Evolutionary conservation across 2,888 invertebrate genomes (phyloP).

Genomic region (Ferrisia virgata): DNA sequence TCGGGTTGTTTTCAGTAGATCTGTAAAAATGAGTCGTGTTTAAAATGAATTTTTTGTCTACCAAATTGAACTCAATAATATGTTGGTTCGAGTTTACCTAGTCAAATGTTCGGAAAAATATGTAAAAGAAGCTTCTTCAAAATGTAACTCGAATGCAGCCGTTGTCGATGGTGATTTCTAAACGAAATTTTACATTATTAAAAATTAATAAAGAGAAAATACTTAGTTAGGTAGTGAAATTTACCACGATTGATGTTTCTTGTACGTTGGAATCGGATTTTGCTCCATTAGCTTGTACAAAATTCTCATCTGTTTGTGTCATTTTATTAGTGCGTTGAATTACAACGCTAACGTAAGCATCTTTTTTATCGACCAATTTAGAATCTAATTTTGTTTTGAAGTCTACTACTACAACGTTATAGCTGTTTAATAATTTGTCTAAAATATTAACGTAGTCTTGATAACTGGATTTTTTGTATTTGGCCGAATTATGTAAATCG

Average conservation of each 20-base stretch:
- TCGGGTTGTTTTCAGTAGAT: slow-evolving; percentile 36
- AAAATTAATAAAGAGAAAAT: neutral
- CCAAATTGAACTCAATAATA: neutral
- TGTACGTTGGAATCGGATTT: neutral
- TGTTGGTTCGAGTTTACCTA: slow-evolving; percentile 16
- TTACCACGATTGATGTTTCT: neutral
- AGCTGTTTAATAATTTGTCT: slow-evolving; percentile 1
- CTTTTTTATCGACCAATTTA: neutral
- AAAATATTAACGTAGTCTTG: slow-evolving; percentile 12
- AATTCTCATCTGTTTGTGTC: slow-evolving; percentile 3
- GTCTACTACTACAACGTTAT: neutral
- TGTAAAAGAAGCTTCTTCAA: slow-evolving; percentile 11
- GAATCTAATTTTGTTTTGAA: neutral
- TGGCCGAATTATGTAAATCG: slow-evolving; percentile 7
- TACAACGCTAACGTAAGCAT: neutral
- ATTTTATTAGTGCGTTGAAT: neutral
- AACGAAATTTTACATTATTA: neutral
- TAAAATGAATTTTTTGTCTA: neutral
- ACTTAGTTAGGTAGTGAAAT: neutral
- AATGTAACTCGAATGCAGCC: slow-evolving; percentile 31
- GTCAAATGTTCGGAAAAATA: slow-evolving; percentile 36
- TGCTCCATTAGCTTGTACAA: neutral
- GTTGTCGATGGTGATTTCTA: neutral
- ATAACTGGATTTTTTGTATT: neutral
- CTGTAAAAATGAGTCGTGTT: too few relatives aligned